Base-by-base conservation (phyloP, 2,113 vertebrate genomes). In the Porphyrio hochstetteri region DNA sequence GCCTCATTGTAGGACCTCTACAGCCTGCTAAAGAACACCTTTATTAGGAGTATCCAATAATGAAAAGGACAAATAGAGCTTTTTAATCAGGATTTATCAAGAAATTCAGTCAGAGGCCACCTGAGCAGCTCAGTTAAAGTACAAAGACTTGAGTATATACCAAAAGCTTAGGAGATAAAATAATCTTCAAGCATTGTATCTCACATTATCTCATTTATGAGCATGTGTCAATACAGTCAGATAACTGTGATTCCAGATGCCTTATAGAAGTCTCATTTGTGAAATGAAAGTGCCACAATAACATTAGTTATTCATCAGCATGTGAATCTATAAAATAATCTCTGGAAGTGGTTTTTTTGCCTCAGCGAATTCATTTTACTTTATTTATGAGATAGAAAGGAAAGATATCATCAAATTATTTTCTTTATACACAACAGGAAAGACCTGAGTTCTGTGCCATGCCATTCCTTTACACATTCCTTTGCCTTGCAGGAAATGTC, bases 401-500 rank as follows among this genome's bases (percentile, higher is more conserved):
- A 65, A 7, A 19, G 6, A 71, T 59, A 70, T 10, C 20, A 87
- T 79, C 71, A 82, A 81, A 71, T 16, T 2, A 79, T 78, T 76
- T 68, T 86, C 77, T 56, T 57, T 33, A 60, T 64, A 64, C 6
- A 42, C 13, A 78, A 56, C 9, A 75, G 38, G 13, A 80, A 89
- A 79, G 42, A 57, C 5, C 16, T 75, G 55, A 55, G 16, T 53
- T 38, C 38, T 64, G 31, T 64, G 27, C 42, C 8, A 1, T 28
- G 19, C 46, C 23, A 55, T 88, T 77, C 16, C 61, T 55, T 84
- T 68, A 82, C 17, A 5, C 8, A 57, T 76, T 79, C n/a, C 72
- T 84, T 75, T 89, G 23, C 52, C 64, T 91, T 77, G n/a, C 28
- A 88, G 40, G 56, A 96, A 91, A 82, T 81, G 48, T 77, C 90